Evolutionary conservation across 1,140 invertebrate genomes (phyloP).

Genomic region (Vollenhovia emeryi): DNA sequence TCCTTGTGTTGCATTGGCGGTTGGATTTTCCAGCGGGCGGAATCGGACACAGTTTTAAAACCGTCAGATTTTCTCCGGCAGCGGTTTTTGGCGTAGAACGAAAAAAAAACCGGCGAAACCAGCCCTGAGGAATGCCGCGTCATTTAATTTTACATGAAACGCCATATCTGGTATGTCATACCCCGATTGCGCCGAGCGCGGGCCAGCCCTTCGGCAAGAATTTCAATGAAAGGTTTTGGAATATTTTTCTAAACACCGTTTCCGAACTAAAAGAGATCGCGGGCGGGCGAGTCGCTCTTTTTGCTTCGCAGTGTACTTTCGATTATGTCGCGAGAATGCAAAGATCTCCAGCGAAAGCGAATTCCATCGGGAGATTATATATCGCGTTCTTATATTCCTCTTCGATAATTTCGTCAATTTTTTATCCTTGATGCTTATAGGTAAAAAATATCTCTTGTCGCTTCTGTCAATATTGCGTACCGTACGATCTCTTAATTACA

Average conservation of each 20-base stretch:
- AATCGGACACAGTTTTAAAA: constrained; percentile 9
- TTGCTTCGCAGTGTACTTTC: constrained; percentile 24
- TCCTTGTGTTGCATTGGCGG: neutral
- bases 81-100: neutral
- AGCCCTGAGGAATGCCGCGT: constrained; percentile 23
- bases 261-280: neutral
- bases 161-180: constrained; percentile 38
- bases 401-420: neutral
- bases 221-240: constrained; percentile 54
- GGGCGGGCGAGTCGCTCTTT: neutral
- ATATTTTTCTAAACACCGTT: constrained; percentile 47
- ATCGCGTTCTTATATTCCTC: neutral
- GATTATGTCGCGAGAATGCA: constrained; percentile 19
- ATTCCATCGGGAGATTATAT: constrained; percentile 8
- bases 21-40: constrained; percentile 5
- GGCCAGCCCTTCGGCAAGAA: constrained; percentile 31
- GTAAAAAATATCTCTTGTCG: neutral
- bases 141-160: constrained; percentile 44
- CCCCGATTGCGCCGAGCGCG: constrained; percentile 29
- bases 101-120: constrained; percentile 24
- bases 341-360: neutral
- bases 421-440: neutral
- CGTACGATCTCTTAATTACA: neutral
- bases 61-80: constrained; percentile 26
- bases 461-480: neutral